Evolutionary conservation across 2,113 vertebrate genomes (phyloP), one percentile per base, ranked within the genome.

Genomic region (Hippoglossus stenolepis): DNA sequence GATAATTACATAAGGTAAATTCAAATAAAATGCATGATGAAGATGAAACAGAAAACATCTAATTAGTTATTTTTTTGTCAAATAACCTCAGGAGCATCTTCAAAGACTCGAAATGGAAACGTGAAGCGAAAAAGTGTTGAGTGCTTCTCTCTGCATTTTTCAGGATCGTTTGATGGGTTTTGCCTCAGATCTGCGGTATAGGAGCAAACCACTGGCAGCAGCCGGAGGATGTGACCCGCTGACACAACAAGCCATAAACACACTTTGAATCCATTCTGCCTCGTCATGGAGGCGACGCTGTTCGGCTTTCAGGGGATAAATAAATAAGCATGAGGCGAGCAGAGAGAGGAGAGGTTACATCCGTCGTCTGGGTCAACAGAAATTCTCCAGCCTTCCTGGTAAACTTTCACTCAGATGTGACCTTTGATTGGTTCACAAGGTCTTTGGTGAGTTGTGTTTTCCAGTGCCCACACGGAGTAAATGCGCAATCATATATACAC

Each of bases 221-320:
- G 35, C 35, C 35, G 40, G 43, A 28, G 3, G 63, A 73, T 59
- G 31, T 67, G 77, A 67, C 49, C 84, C 18, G 77, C 80, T 90
- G 90, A 88, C 72, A 75, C 74, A 79, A 77, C 85, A 43, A 65
- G 53, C 59, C 60, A 61, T 75, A 75, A 82, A 77, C 70, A 10
- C 20, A 62, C 47, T 80, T 63, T 70, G 65, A 64, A 70, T 75
- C 53, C 56, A 45, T 65, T 81, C 53, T 72, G 74, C 77, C 47
- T 49, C 17, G 63, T n/a, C 83, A 60, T 66, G 66, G 40, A 74
- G 73, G 79, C 4, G 17, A 72, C 2, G 0, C 51, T 15, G 40
- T 51, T 67, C 73, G 68, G 73, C 72, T 75, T 76, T 88, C 69
- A 73, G 43, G 17, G 28, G 70, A 78, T 76, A 47, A 79, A 85